Evolutionary conservation across 2,888 invertebrate species (phyloP), one percentile per base, ranked within the genome.

Genomic region (Caenorhabditis parvicauda): DNA sequence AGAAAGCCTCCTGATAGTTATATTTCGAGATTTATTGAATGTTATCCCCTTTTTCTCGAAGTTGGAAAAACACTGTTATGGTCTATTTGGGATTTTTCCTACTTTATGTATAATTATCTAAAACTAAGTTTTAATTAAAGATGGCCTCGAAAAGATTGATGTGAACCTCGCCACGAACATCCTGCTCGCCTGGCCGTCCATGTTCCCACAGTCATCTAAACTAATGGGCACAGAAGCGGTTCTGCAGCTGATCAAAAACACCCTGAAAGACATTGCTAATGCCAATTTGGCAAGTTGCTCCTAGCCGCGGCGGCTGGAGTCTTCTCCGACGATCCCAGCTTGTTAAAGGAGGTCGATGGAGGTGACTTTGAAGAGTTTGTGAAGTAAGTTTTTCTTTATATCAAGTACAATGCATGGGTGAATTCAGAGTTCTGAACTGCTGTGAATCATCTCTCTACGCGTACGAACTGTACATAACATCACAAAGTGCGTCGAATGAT

Each of bases 111-210:
- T n/a, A n/a, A n/a, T n/a, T n/a, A n/a, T n/a, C n/a, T n/a, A n/a
- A n/a, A n/a, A n/a, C n/a, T n/a, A n/a, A n/a, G n/a, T n/a, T n/a
- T n/a, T n/a, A n/a, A n/a, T n/a, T n/a, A n/a, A n/a, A n/a, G n/a
- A n/a, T n/a, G n/a, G n/a, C n/a, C n/a, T n/a, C n/a, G n/a, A n/a
- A n/a, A n/a, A n/a, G n/a, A n/a, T n/a, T n/a, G n/a, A n/a, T n/a
- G n/a, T n/a, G n/a, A n/a, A n/a, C n/a, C n/a, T n/a, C n/a, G n/a
- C n/a, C n/a, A n/a, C n/a, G n/a, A n/a, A n/a, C n/a, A n/a, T n/a
- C n/a, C n/a, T 58, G 1, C 45, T 62, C 7, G 57, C 60, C 5
- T 71, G 66, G 64, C 68, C 71, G 0, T 71, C 67, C 64, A 38
- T 70, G 3, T 70, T 48, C 49, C 43, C 54, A 3, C 50, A 45